A percentile compares a stretch with the other conserved stretches of the same genome.
phyloP scores from a whole-genome alignment of 2,113 vertebrate species.

The Amblyopsis rosae region DNA sequence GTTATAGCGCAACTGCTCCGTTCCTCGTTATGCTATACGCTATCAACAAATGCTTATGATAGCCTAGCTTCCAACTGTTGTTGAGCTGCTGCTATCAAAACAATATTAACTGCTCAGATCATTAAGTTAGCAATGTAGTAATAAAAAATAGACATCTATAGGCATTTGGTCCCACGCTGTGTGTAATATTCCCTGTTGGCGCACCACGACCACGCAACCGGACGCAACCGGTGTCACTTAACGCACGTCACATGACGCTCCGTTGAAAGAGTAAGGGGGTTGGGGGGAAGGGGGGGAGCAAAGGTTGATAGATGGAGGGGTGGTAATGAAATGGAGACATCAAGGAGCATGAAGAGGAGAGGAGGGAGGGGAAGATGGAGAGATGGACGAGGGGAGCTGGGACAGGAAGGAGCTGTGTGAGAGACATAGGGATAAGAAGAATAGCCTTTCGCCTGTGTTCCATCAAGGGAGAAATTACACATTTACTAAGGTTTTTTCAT shows the following conservation, averaged over 20 bases:
- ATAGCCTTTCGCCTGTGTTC: slow-evolving; percentile 95
- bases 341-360: slow-evolving; percentile 92
- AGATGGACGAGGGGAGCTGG: slow-evolving; percentile 61
- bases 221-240: too few relatives aligned
- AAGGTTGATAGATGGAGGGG: slow-evolving; percentile 94
- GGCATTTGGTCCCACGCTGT: too few relatives aligned
- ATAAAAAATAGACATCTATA: too few relatives aligned
- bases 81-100: too few relatives aligned
- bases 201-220: too few relatives aligned
- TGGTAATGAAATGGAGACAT: slow-evolving; percentile 99
- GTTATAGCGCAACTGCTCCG: too few relatives aligned
- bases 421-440: slow-evolving; percentile 86
- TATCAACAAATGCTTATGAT: too few relatives aligned
- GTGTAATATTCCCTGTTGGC: too few relatives aligned
- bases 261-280: slow-evolving; percentile 57
- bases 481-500: slow-evolving; percentile 99
- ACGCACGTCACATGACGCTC: slow-evolving; percentile 51
- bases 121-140: too few relatives aligned
- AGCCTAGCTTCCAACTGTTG: too few relatives aligned
- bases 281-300: slow-evolving; percentile 43
- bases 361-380: slow-evolving; percentile 76
- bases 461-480: slow-evolving; percentile 99
- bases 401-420: slow-evolving; percentile 59
- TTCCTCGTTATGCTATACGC: too few relatives aligned
- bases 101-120: too few relatives aligned